phyloP scores from a whole-genome alignment of 2,888 invertebrate species.

The Scelioninae gen. 1 region DNA sequence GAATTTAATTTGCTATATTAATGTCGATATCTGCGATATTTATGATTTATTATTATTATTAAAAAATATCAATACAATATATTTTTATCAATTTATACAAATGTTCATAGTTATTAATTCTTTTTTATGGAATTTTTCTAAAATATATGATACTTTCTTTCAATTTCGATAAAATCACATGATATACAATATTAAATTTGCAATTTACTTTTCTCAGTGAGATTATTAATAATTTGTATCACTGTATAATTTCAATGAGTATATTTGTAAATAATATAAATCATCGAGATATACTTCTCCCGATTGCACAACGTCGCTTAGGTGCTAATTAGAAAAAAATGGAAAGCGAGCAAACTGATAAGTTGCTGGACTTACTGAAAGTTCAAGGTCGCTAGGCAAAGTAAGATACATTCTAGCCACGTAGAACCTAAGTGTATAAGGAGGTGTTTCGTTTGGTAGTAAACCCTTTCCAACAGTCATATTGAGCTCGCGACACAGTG shows the following conservation, averaged over 20 bases:
- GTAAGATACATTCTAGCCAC: conserved; percentile 87
- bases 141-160: neutral
- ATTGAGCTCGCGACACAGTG: conserved; percentile 89
- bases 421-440: conserved; percentile 87
- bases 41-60: no score
- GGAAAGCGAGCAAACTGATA: conserved; percentile 33
- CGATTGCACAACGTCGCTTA: conserved; percentile 7
- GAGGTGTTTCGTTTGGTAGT: conserved; percentile 85
- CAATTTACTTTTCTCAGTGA: neutral
- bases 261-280: conserved; percentile 17
- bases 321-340: conserved; percentile 16
- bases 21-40: no score
- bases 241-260: neutral
- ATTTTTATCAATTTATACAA: no score
- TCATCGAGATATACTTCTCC: neutral
- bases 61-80: no score
- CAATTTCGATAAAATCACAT: neutral
- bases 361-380: conserved; percentile 84
- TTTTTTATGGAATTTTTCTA: no score
- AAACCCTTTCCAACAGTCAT: conserved; percentile 85
- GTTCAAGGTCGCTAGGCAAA: conserved; percentile 85
- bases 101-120: no score
- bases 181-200: neutral
- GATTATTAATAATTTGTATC: neutral
- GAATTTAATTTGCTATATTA: no score